Base-by-base conservation (phyloP, 2,797 vertebrate species). In the Hephaestus fuliginosus region DNA sequence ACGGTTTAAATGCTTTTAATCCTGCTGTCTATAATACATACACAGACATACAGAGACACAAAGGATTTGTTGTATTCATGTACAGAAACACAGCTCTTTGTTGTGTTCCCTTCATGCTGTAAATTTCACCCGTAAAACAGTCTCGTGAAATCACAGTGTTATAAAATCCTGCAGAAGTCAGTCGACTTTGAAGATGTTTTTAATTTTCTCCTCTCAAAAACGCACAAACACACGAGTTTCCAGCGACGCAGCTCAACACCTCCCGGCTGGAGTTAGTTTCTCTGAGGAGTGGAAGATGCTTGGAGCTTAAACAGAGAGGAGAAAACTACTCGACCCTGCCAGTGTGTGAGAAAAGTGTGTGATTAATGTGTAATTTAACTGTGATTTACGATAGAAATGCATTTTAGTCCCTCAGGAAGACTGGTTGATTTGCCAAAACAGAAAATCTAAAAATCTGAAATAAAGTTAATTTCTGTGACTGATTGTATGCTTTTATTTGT, bases 181-280 rank as follows among this genome's bases (percentile, higher is more conserved):
- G 20, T 60, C 53, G 68, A 55, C 82, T 89, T 83, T 86, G 68
- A 87, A 86, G 57, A 20, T 46, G 49, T 65, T 70, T 81, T 86
- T 66, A 73, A 77, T 76, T 33, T 33, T 76, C 66, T 9, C 3
- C 43, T 39, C 43, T 44, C n/a, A 4, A 48, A 51, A 74, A 56
- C 5, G n/a, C 44, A 61, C 41, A 46, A 70, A 69, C 64, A 41
- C 43, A 61, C 10, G 22, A 48, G 22, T 43, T 1, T 52, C 41
- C 41, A 51, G 30, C 30, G 43, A 66, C 28, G 2, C 44, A 17
- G 30, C 3, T 33, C 7, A 30, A 28, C 67, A 64, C 53, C 52
- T 56, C 61, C 52, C 10, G 11, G 41, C 53, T 36, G 2, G 18
- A 56, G 39, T 36, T 39, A 30, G 15, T 49, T 48, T 57, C 13